These are phyloP conservation scores for Ursus arctos DNA, from an alignment of 2,113 vertebrate genomes.

Conservation along the genomic window DNA sequence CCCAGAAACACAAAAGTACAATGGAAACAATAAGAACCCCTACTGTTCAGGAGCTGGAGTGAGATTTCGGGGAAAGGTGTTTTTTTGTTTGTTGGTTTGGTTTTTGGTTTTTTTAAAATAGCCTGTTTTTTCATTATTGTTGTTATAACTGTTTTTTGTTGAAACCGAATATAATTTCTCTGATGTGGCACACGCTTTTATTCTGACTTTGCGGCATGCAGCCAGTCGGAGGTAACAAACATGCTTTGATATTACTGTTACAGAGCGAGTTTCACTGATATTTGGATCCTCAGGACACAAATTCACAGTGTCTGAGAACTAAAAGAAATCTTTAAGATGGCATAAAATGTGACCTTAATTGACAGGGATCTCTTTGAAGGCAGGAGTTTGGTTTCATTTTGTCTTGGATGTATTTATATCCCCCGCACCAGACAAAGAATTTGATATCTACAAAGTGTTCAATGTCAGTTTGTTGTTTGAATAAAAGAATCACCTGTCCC, in stretches of 20 bases:
- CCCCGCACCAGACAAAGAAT: neutral
- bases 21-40: slow-evolving; percentile 77
- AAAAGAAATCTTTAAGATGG: neutral
- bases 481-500: neutral
- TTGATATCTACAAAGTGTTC: neutral
- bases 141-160: slow-evolving; percentile 63
- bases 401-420: neutral
- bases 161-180: neutral
- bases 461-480: neutral
- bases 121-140: slow-evolving; percentile 30
- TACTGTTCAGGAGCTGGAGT: slow-evolving; percentile 70
- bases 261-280: slow-evolving; percentile 58
- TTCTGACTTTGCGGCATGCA: slow-evolving; percentile 29
- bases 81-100: neutral
- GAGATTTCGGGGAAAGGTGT: neutral
- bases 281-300: neutral
- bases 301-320: neutral
- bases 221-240: slow-evolving; percentile 62
- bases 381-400: slow-evolving; percentile 36
- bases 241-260: slow-evolving; percentile 63
- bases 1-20: slow-evolving; percentile 74
- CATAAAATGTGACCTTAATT: neutral
- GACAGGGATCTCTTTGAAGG: neutral
- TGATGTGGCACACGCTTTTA: slow-evolving; percentile 36
- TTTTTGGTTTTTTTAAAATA: slow-evolving; percentile 53